phyloP scores from a whole-genome alignment of 2,797 vertebrate species.

The Sphenopsis melanotis region DNA sequence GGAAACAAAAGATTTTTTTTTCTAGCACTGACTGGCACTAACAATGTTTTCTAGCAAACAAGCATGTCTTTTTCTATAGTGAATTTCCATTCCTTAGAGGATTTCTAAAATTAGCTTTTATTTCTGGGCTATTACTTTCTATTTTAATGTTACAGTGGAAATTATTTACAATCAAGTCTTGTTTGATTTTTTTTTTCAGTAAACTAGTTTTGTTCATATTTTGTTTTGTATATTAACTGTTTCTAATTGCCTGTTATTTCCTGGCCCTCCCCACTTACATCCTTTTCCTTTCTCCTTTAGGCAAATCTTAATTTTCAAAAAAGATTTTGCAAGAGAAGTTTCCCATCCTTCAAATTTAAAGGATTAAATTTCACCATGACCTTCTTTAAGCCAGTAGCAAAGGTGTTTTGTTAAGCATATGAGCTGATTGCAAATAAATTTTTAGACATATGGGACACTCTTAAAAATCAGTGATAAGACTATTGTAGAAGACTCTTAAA shows the following conservation, averaged over 20 bases:
- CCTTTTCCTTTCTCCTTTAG: neutral
- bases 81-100: neutral
- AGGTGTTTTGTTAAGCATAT: neutral
- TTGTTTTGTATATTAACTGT: neutral
- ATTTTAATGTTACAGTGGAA: neutral
- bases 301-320: neutral
- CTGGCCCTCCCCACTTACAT: neutral
- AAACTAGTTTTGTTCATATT: neutral
- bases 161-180: neutral
- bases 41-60: neutral
- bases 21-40: slow-evolving; percentile 13
- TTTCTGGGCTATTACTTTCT: neutral
- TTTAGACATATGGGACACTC: neutral
- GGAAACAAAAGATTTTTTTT: slow-evolving; percentile 42
- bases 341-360: neutral
- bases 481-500: neutral
- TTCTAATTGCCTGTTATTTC: neutral
- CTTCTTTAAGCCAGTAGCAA: neutral
- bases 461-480: neutral
- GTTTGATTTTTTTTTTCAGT: neutral
- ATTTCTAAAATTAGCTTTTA: neutral
- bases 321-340: neutral
- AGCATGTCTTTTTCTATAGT: neutral
- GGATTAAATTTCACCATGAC: neutral
- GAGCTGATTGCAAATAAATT: neutral